Base-by-base conservation (phyloP, 2,888 invertebrate species). In the Agrotis exclamationis region DNA sequence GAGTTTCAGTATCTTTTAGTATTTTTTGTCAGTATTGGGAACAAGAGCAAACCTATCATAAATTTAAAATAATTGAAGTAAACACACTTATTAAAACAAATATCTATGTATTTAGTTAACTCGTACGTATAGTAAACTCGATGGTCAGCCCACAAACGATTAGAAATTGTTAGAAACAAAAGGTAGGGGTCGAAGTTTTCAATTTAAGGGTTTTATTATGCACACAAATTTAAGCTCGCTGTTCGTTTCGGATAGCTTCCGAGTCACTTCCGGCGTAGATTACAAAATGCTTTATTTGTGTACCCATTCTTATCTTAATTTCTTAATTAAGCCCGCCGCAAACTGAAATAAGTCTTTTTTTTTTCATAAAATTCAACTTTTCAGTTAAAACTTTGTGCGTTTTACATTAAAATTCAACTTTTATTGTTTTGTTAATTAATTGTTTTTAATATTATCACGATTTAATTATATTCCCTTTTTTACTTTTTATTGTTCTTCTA, bases 261-360 rank as follows among this genome's bases (percentile, higher is more conserved):
- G 94, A 92, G 88, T 85, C 89, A 90, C 88, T 94, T 95, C 95
- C 94, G 93, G 93, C 78, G 88, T 92, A 93, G 93, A 94, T 94
- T 93, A 92, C 89, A 88, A 91, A 93, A 90, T 89, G 89, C 87
- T 93, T 93, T 92, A 92, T 94, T 92, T 92, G 92, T 92, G 91
- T 91, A 87, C 88, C 84, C 83, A 50, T 67, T 81, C 85, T 92
- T 95, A 95, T 96, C 95, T 94, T 94, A 93, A 94, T 94, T 94
- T 93, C 94, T 94, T 94, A 95, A 95, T 95, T 94, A 95, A 93
- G 84, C 83, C 84, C 88, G 81, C 86, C 86, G 84, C 84, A 88
- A 81, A 81, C 84, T 84, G 84, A 87, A 88, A 89, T 88, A 87
- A 88, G 87, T 86, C 79, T 82, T 84, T 87, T 86, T 87, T 86